These are phyloP conservation scores for Coturnix japonica DNA, from an alignment of 2,113 vertebrate genomes.

Conservation along the genomic window DNA sequence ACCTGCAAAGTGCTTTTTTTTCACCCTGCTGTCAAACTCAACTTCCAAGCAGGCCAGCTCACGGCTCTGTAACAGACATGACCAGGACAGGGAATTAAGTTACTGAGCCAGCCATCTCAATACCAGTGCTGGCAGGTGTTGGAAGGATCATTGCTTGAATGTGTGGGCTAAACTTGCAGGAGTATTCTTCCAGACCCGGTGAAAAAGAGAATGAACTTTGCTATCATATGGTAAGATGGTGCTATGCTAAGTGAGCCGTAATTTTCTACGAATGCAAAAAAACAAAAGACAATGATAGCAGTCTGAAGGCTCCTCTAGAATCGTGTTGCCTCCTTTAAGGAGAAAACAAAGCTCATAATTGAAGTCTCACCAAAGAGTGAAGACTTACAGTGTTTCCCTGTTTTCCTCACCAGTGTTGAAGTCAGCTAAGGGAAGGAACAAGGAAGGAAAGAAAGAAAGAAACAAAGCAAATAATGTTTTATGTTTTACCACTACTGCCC, in stretches of 20 bases:
- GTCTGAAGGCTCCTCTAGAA: background rate
- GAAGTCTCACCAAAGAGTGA: background rate
- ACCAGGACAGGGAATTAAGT: background rate
- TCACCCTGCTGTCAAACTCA: slow-evolving; percentile 29
- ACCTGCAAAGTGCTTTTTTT: slow-evolving; percentile 47
- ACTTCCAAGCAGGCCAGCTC: slow-evolving; percentile 66
- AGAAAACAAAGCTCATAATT: background rate
- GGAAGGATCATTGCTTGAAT: background rate
- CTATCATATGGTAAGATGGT: background rate
- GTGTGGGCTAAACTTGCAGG: background rate
- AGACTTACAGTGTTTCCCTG: background rate
- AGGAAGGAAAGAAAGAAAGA: background rate
- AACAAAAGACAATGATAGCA: background rate
- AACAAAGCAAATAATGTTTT: slow-evolving; percentile 5
- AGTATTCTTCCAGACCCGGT: background rate
- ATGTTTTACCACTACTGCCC: slow-evolving; percentile 66
- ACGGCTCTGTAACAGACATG: slow-evolving; percentile 47
- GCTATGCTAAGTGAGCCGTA: background rate
- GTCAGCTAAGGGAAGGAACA: background rate
- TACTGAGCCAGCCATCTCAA: background rate
- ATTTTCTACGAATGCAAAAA: background rate
- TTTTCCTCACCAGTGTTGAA: background rate
- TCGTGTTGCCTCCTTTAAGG: background rate
- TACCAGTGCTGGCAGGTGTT: background rate
- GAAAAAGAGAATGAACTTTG: background rate